These are phyloP conservation scores for Drosophila pseudotakahashii DNA, from an alignment of 2,888 invertebrate genomes.

Conservation along the genomic window DNA sequence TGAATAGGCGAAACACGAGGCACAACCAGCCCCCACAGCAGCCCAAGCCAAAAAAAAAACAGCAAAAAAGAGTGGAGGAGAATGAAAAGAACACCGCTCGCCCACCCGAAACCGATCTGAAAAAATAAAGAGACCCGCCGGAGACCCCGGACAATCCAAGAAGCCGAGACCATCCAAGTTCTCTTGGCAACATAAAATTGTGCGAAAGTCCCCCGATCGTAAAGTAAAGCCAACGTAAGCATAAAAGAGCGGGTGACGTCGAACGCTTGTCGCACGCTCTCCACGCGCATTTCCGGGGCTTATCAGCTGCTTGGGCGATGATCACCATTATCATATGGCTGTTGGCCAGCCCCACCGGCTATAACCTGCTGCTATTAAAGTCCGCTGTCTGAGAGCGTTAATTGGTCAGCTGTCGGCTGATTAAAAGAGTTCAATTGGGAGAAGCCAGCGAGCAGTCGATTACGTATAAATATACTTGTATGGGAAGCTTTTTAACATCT, in stretches of 20 bases:
- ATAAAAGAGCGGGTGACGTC: conserved; percentile 55
- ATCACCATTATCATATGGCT: conserved; percentile 29
- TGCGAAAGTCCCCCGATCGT: conserved; percentile 6
- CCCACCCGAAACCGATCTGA: conserved; percentile 24
- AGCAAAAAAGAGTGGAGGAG: too few relatives aligned
- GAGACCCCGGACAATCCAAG: conserved; percentile 5
- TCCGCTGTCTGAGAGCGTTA: conserved; percentile 14
- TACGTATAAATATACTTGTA: background rate
- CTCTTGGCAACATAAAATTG: conserved; percentile 64
- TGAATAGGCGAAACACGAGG: conserved; percentile 66
- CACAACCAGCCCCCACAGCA: conserved; percentile 53
- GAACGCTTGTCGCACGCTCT: conserved; percentile 17
- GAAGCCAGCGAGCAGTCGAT: conserved; percentile 17
- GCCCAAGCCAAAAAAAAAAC: conserved; percentile 25
- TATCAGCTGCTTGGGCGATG: conserved; percentile 21
- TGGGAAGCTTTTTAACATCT: background rate
- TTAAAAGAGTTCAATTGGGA: conserved; percentile 42
- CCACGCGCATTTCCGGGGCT: conserved; percentile 54
- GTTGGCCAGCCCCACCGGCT: background rate
- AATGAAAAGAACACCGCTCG: conserved; percentile 8
- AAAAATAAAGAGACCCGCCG: conserved; percentile 9
- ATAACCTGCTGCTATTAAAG: background rate
- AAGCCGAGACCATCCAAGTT: conserved; percentile 17
- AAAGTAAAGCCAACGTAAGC: conserved; percentile 34
- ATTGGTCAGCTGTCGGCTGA: conserved; percentile 39